A percentile compares a stretch with the other conserved stretches of the same genome.
Conservation (phyloP, 2,888 invertebrate genomes). For the Meganola albula region DNA sequence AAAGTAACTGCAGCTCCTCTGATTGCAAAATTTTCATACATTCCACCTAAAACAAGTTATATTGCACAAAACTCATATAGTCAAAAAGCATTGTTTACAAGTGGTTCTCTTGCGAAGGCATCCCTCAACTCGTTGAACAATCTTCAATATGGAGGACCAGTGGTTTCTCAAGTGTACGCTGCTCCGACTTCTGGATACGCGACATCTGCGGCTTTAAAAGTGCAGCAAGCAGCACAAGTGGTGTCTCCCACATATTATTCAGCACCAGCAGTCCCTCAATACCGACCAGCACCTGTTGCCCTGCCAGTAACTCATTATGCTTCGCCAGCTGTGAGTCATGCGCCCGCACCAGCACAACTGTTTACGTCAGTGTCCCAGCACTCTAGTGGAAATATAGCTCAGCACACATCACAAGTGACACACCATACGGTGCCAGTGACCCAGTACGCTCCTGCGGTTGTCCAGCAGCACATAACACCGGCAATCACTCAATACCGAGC, state of each 20-base stretch:
- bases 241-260: slow-evolving; percentile 28
- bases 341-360: slow-evolving; percentile 30
- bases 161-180: slow-evolving; percentile 66
- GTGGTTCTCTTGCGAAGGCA: slow-evolving; percentile 60
- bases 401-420: slow-evolving; percentile 29
- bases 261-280: slow-evolving; percentile 37
- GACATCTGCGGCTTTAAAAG: slow-evolving; percentile 51
- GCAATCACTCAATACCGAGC: slow-evolving; percentile 29
- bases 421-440: slow-evolving; percentile 2
- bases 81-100: slow-evolving; percentile 39
- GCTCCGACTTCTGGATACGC: slow-evolving; percentile 56
- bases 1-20: slow-evolving; percentile 70
- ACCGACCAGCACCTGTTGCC: slow-evolving; percentile 34
- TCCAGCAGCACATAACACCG: slow-evolving; percentile 10
- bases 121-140: slow-evolving; percentile 55
- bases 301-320: no score
- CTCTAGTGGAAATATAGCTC: slow-evolving; percentile 29
- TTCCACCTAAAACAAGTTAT: slow-evolving; percentile 52
- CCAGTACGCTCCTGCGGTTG: neutral
- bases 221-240: slow-evolving; percentile 36
- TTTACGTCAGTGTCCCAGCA: slow-evolving; percentile 28
- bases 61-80: slow-evolving; percentile 53
- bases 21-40: slow-evolving; percentile 51
- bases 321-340: slow-evolving; percentile 21
- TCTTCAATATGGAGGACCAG: slow-evolving; percentile 56